Conservation (phyloP, 2,113 vertebrate species). For the Chamaea fasciata region DNA sequence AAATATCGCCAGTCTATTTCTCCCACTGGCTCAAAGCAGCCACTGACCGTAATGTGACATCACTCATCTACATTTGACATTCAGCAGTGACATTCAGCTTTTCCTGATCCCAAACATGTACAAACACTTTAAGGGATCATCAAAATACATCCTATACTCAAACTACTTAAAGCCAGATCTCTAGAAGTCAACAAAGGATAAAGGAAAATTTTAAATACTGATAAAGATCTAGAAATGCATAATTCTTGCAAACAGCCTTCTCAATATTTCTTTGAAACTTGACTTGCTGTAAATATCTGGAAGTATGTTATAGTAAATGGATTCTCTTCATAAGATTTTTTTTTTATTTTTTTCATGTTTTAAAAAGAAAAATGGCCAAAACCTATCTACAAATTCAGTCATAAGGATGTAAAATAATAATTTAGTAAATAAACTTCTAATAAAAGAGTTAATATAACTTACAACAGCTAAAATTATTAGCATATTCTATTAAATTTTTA, state of each 20-base stretch:
- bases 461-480: background rate
- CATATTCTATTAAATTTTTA: background rate
- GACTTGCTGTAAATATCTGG: background rate
- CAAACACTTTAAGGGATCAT: rapidly evolving
- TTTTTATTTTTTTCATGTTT: background rate
- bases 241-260: background rate
- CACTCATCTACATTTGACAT: background rate
- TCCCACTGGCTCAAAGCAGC: background rate
- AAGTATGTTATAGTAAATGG: background rate
- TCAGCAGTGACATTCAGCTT: background rate
- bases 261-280: background rate
- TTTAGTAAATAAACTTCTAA: background rate
- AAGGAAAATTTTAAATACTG: background rate
- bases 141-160: background rate
- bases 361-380: background rate
- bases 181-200: background rate
- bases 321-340: background rate
- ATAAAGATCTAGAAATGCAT: background rate
- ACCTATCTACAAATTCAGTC: background rate
- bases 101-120: background rate
- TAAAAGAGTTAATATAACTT: background rate
- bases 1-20: background rate
- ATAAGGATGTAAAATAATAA: background rate
- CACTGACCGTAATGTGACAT: background rate
- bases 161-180: background rate